Evolutionary conservation across 2,888 invertebrate species (phyloP).

Genomic region (Diaprepes abbreviatus): DNA sequence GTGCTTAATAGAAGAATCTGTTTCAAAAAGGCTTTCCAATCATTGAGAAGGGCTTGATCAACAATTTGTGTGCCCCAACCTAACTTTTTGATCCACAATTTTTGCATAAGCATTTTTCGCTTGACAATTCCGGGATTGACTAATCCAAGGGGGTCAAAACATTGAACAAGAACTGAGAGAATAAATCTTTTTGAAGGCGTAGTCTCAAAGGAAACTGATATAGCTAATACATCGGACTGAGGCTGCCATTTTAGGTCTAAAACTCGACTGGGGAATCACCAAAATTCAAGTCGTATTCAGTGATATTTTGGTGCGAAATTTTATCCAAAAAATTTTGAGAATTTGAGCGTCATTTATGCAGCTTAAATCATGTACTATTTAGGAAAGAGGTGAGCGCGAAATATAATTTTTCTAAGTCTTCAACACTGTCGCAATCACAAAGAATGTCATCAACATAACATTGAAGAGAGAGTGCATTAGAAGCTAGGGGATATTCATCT

Average conservation of each 20-base stretch:
- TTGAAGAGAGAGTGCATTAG: no score
- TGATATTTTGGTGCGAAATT: neutral
- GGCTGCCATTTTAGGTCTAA: neutral
- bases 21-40: no score
- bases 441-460: no score
- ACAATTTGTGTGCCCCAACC: no score
- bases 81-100: no score
- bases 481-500: slow-evolving; percentile 12
- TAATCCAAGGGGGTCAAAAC: slow-evolving; percentile 31
- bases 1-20: no score
- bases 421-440: neutral
- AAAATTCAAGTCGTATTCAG: neutral
- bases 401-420: slow-evolving; percentile 5
- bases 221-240: neutral
- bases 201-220: neutral
- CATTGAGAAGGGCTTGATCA: no score
- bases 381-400: slow-evolving; percentile 19
- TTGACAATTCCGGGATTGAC: neutral
- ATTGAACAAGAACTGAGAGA: neutral
- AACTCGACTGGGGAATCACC: neutral
- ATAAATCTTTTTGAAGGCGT: slow-evolving; percentile 15
- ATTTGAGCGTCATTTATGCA: slow-evolving; percentile 40
- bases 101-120: neutral
- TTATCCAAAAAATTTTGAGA: neutral
- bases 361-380: neutral